Evolutionary conservation across 2,888 invertebrate genomes (phyloP).

Genomic region (Corbicula japonica): DNA sequence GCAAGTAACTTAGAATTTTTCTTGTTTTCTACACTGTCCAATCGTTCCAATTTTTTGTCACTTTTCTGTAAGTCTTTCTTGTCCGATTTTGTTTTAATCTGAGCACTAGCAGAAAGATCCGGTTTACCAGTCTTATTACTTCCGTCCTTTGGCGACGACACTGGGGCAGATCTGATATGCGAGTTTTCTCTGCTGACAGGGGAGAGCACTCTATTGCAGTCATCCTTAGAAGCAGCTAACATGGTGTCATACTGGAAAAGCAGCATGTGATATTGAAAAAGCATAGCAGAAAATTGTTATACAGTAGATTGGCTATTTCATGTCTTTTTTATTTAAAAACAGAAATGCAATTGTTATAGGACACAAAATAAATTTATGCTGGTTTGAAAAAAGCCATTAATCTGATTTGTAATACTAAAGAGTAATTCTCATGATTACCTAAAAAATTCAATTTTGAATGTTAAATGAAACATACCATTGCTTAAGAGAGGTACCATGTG

Average conservation of each 20-base stretch:
- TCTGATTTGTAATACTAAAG: too few relatives aligned
- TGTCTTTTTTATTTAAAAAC: too few relatives aligned
- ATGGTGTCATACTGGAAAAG: slow-evolving; percentile 61
- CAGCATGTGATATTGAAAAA: slow-evolving; percentile 5
- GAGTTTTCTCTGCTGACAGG: slow-evolving; percentile 17
- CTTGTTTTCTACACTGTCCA: slow-evolving; percentile 12
- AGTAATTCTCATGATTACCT: too few relatives aligned
- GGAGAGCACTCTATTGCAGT: not conserved
- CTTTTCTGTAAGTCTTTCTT: slow-evolving; percentile 26
- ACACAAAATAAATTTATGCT: too few relatives aligned
- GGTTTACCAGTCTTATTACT: slow-evolving; percentile 29
- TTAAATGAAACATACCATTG: too few relatives aligned
- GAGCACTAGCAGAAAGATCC: slow-evolving; percentile 18
- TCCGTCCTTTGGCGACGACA: slow-evolving; percentile 4
- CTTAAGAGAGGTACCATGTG: too few relatives aligned
- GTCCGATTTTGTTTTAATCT: slow-evolving; percentile 29
- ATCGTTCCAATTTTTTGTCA: slow-evolving; percentile 1
- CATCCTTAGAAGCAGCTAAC: slow-evolving; percentile 22
- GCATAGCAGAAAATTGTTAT: too few relatives aligned
- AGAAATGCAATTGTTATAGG: too few relatives aligned
- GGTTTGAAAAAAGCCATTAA: too few relatives aligned
- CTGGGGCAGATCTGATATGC: slow-evolving; percentile 15
- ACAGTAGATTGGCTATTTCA: too few relatives aligned
- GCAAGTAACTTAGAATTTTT: slow-evolving; percentile 28
- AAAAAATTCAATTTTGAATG: too few relatives aligned